phyloP scores from a whole-genome alignment of 2,113 vertebrate genomes.

The Syngnathus floridae region DNA sequence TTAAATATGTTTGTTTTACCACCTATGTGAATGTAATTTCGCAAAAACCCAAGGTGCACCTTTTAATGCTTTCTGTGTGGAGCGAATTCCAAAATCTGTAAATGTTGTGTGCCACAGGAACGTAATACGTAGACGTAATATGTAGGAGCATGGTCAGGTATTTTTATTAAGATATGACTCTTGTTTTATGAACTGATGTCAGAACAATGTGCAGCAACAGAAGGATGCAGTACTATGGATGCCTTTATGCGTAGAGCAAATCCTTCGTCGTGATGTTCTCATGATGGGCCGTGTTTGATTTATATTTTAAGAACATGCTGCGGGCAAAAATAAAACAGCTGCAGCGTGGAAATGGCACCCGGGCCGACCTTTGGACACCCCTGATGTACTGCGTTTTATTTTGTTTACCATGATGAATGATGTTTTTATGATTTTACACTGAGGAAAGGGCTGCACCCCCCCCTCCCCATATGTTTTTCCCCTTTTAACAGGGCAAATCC shows the following conservation, averaged over 20 bases:
- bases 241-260: background rate
- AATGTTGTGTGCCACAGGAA: background rate
- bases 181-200: background rate
- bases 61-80: no score
- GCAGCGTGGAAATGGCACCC: background rate
- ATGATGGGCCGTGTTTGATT: background rate
- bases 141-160: background rate
- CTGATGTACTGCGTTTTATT: background rate
- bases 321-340: background rate
- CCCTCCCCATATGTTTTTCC: background rate
- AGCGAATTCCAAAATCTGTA: background rate
- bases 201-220: background rate
- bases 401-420: background rate
- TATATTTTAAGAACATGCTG: background rate
- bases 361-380: background rate
- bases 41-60: no score
- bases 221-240: background rate
- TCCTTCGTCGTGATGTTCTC: background rate
- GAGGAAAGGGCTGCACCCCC: slow-evolving; percentile 17
- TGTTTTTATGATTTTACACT: slow-evolving; percentile 9
- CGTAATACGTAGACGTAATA: no score
- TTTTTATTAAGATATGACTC: background rate
- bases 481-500: slow-evolving; percentile 47
- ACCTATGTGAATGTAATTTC: background rate
- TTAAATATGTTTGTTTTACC: background rate